Evolutionary conservation across 2,113 vertebrate species (phyloP).

Genomic region (Agelaius tricolor): DNA sequence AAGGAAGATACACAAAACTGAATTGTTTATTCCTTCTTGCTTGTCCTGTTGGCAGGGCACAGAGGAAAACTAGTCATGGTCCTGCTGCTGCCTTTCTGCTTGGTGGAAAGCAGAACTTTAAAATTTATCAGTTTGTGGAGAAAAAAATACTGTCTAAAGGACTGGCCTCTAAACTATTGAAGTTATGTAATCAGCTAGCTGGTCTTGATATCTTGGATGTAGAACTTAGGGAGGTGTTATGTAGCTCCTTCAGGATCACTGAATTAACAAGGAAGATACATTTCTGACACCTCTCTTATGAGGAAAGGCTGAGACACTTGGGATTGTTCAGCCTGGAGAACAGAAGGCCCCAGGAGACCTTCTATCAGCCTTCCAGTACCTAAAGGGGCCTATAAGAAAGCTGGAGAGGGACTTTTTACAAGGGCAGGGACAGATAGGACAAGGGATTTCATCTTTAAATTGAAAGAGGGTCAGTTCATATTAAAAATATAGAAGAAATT

Average conservation of each 20-base stretch:
- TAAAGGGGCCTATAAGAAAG: background rate
- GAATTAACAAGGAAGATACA: background rate
- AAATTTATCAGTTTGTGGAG: background rate
- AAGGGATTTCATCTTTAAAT: background rate
- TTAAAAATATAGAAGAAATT: background rate
- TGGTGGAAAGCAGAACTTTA: background rate
- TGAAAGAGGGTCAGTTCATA: background rate
- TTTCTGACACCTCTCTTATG: background rate
- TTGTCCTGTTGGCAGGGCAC: background rate
- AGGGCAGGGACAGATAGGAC: background rate
- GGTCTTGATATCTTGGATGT: background rate
- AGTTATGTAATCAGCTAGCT: background rate
- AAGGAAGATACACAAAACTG: background rate
- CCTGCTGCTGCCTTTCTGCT: background rate
- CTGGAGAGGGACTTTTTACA: background rate
- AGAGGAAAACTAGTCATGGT: background rate
- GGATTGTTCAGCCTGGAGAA: background rate
- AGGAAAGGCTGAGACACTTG: background rate
- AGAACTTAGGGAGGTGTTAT: background rate
- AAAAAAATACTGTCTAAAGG: background rate
- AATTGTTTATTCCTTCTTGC: background rate
- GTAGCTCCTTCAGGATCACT: background rate
- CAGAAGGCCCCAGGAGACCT: background rate
- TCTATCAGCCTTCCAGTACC: background rate
- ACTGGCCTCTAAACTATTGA: background rate